Base-by-base conservation (phyloP, 2,113 vertebrate genomes). In the Eudyptes chrysolophus region DNA sequence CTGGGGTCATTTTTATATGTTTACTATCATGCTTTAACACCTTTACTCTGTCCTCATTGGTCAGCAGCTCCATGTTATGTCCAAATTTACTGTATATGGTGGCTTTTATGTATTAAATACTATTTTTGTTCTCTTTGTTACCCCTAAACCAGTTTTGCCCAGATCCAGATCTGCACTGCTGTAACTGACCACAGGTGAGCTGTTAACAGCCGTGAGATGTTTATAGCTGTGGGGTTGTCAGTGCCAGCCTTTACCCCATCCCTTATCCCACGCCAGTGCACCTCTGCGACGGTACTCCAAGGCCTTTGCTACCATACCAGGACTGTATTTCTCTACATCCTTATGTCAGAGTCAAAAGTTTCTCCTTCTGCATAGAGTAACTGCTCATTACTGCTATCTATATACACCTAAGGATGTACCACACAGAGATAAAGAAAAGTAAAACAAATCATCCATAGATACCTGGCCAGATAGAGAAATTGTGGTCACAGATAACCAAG, bases 221-320 rank as follows among this genome's bases (percentile, higher is more conserved):
- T 85, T 61, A 16, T 15, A 88, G 27, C 16, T 79, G 10, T 46
- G 42, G 2, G 2, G 7, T 62, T 8, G 0, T 29, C 9, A 13
- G 11, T 36, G 30, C 7, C 60, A 92, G 6, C 10, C 10, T 89
- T 76, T 84, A 25, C 7, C 8, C 3, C 15, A 30, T 10, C 14
- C 20, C 7, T 70, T 32, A 24, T 49, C 15, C 18, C 25, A 30
- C 5, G 1, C 9, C 24, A 49, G 2, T 9, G 8, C 1, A 7
- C 7, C 8, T 84, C 51, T 58, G 5, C 18, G 19, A 57, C 3
- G 1, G 20, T 61, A 17, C 10, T 70, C 8, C 24, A 61, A 79
- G 60, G 13, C 10, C 22, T 87, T 54, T 55, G 17, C 13, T 72
- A 1, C 55, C 9, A 38, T 9, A 87, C 2, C 27, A 72, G 30